phyloP scores from a whole-genome alignment of 92 coral and sea anemone species.

The Anthopleura xanthogrammica region DNA sequence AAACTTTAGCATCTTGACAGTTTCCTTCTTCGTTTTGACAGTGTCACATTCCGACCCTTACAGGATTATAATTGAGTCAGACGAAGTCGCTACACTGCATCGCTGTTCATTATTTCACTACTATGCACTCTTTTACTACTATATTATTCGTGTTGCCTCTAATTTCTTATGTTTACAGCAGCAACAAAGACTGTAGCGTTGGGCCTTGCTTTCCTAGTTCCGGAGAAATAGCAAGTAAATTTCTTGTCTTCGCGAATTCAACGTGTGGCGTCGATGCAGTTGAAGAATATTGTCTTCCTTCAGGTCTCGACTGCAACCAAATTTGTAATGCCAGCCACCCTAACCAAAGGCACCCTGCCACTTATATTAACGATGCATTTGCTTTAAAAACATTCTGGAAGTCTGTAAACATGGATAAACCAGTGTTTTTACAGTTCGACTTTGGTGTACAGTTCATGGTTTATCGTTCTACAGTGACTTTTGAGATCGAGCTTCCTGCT shows the following conservation, averaged over 20 bases:
- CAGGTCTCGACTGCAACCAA: constrained; percentile 29
- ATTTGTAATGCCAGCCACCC: constrained; percentile 61
- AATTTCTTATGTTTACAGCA: constrained; percentile 36
- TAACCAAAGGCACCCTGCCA: constrained; percentile 46
- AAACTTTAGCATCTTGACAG: no score
- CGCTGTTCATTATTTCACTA: no score
- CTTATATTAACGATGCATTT: constrained; percentile 54
- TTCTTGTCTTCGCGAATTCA: constrained; percentile 69
- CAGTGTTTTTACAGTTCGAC: constrained; percentile 78
- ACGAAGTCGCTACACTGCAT: no score
- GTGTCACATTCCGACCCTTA: no score
- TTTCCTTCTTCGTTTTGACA: no score
- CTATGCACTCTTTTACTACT: constrained; percentile 29
- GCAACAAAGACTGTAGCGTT: constrained; percentile 37
- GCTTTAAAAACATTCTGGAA: constrained; percentile 75
- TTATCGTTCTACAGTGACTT: constrained; percentile 59
- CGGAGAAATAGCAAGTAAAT: constrained; percentile 42
- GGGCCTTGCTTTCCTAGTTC: constrained; percentile 74
- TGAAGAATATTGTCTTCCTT: constrained; percentile 52
- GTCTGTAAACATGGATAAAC: constrained; percentile 71
- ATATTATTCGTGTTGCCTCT: constrained; percentile 32
- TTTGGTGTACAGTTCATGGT: constrained; percentile 71
- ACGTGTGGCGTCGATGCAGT: constrained; percentile 70
- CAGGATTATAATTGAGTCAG: no score
- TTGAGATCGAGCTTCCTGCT: constrained; percentile 73